Evolutionary conservation across 1,140 invertebrate species (phyloP), one percentile per base, ranked within the genome.

Genomic region (Acromyrmex charruanus): DNA sequence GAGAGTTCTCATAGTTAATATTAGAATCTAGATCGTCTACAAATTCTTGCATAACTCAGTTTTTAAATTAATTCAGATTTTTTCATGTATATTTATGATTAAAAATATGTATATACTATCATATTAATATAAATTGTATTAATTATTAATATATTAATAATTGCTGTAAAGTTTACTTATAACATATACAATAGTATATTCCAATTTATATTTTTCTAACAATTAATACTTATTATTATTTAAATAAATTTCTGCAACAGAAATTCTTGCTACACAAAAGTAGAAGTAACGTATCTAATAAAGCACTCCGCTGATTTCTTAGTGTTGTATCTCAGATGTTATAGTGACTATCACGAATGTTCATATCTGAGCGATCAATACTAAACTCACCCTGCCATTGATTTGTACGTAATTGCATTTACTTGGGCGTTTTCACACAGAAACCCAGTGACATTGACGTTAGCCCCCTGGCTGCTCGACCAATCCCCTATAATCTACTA

Each of bases 381-480:
- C 85, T 69, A 85, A 65, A 63, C 81, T 77, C 9, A 0, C 82
- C 63, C 88, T 86, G 81, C 63, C 86, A 90, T 93, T 91, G 91
- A 93, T 93, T 93, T 81, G 77, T 31, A 31, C 77, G 65, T 91
- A 92, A 93, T 93, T 91, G 86, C 87, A 89, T 93, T 92, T 88
- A 80, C 88, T 87, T 71, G 85, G 86, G 82, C 75, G 84, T 88
- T 93, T 88, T 92, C 86, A 86, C 92, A 91, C 74, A 93, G 89
- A 93, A 89, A 93, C 92, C 88, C 87, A 92, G 88, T 93, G 92
- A 93, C 92, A 93, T 90, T 91, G 91, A 89, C 87, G 87, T 90
- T 87, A 74, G 77, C 85, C 88, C 90, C 77, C 71, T 39, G 85
- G 86, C 75, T 85, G 85, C 66, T 77, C 86, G 49, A 74, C 80